Evolutionary conservation across 2,888 invertebrate species (phyloP), one percentile per base, ranked within the genome.

Genomic region (Meiosimyza decipiens): DNA sequence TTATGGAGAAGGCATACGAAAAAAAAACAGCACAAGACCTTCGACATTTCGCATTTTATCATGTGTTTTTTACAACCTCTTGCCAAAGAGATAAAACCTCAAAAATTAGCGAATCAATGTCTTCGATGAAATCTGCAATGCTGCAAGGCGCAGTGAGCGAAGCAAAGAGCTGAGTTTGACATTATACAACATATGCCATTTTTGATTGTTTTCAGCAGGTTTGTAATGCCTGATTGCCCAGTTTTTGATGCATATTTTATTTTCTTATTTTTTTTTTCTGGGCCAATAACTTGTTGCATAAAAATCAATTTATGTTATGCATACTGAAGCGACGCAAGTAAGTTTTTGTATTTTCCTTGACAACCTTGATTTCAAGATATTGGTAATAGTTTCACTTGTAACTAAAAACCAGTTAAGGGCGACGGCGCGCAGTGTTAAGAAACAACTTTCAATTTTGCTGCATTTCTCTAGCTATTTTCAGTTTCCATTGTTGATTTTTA

Each of bases 381-480:
- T 57, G 67, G 57, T 49, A 59, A 68, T 5, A 57, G 54, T 22
- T 33, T 54, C 22, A 49, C 15, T 47, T 51, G 51, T 12, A 51
- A 22, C 47, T 33, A 18, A 40, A 69, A 70, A 69, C 70, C 63
- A 47, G 64, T 71, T 73, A 75, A 74, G 71, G 68, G 71, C 28
- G 72, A 59, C 65, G 73, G 28, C 22, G 62, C 12, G 13, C 55
- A 12, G 28, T 18, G 18, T 64, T 49, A 22, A n/a, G 65, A 73
- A 74, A 77, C 77, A 79, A 77, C 77, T 79, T 79, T 79, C 78
- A 78, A 4, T 74, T 74, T 72, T 74, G 73, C 67, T 75, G 73
- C 67, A 73, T n/a, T n/a, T 72, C 72, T 59, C 75, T 73, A 64
- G 40, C 33, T 49, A 52, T 49, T 50, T 62, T 5, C 55, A 40